A percentile compares a stretch with the other conserved stretches of the same genome.
phyloP scores from a whole-genome alignment of 2,888 invertebrate species.

The Antheraea yamamai region DNA sequence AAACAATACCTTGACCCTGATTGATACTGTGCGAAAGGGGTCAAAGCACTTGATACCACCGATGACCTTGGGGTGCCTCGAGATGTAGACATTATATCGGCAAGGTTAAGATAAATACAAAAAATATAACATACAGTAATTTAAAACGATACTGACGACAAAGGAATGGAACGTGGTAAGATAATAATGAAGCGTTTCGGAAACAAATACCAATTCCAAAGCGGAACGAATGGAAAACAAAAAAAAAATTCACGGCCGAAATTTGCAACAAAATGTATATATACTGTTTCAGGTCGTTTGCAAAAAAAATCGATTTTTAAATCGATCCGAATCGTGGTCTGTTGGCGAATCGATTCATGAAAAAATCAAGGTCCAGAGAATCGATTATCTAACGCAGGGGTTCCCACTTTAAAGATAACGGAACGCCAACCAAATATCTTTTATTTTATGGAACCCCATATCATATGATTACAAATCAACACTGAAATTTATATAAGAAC shows the following conservation, averaged over 20 bases:
- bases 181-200: neutral
- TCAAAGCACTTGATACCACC: constrained; percentile 31
- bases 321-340: too few relatives aligned
- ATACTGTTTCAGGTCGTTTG: too few relatives aligned
- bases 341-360: too few relatives aligned
- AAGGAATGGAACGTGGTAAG: neutral
- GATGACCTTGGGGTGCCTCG: constrained; percentile 30
- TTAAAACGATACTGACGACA: neutral
- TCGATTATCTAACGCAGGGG: too few relatives aligned
- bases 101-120: constrained; percentile 11
- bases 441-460: too few relatives aligned
- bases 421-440: too few relatives aligned
- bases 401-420: too few relatives aligned
- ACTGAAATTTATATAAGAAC: too few relatives aligned
- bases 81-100: constrained; percentile 15
- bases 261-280: constrained; percentile 1
- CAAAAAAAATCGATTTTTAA: too few relatives aligned
- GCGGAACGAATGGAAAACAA: neutral
- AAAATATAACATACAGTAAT: neutral
- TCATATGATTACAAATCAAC: too few relatives aligned
- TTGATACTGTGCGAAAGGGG: constrained; percentile 28
- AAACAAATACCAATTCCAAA: neutral
- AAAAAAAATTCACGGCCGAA: neutral
- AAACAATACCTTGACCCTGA: constrained; percentile 30
- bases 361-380: too few relatives aligned